Percentiles rank a stretch among this genome's conserved stretches.
phyloP scores from a whole-genome alignment of 2,797 vertebrate genomes.

The Chromis chromis region DNA sequence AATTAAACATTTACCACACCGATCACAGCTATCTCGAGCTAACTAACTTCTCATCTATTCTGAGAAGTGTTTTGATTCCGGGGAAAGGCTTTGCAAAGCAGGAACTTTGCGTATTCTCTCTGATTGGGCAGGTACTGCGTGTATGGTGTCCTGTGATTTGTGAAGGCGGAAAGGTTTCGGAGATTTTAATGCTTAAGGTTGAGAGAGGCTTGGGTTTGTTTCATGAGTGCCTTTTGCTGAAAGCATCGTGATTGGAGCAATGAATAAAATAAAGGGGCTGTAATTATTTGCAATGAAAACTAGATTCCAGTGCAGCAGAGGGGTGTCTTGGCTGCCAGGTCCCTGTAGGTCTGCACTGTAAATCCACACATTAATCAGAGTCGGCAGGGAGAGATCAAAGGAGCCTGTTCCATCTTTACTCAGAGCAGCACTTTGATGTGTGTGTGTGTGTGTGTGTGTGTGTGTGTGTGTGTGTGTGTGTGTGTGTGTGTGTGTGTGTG shows the following conservation, averaged over 20 bases:
- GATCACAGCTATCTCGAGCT: slow-evolving; percentile 32
- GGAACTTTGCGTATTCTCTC: slow-evolving; percentile 42
- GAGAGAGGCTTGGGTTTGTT: slow-evolving; percentile 35
- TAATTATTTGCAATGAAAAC: slow-evolving; percentile 69
- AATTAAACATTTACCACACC: slow-evolving; percentile 48
- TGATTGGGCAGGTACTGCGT: slow-evolving; percentile 35
- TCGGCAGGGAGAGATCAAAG: slow-evolving; percentile 90
- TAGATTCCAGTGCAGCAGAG: slow-evolving; percentile 85
- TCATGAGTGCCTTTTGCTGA: slow-evolving; percentile 41
- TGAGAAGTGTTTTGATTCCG: slow-evolving; percentile 28
- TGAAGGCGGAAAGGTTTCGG: slow-evolving; percentile 29
- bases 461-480: slow-evolving; percentile 53
- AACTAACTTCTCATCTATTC: slow-evolving; percentile 42
- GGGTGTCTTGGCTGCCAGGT: slow-evolving; percentile 82
- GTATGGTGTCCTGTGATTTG: slow-evolving; percentile 20
- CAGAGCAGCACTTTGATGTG: slow-evolving; percentile 90
- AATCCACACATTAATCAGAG: slow-evolving; percentile 91
- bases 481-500: slow-evolving; percentile 45
- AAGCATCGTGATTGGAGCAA: slow-evolving; percentile 69
- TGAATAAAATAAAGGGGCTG: slow-evolving; percentile 64
- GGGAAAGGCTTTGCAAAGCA: slow-evolving; percentile 14
- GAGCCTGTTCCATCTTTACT: slow-evolving; percentile 85
- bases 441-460: slow-evolving; percentile 39
- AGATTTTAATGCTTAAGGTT: slow-evolving; percentile 30
- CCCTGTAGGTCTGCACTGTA: slow-evolving; percentile 88